A percentile compares a stretch with the other conserved stretches of the same genome.
phyloP scores from a whole-genome alignment of 2,113 vertebrate species.

The Podiceps cristatus region DNA sequence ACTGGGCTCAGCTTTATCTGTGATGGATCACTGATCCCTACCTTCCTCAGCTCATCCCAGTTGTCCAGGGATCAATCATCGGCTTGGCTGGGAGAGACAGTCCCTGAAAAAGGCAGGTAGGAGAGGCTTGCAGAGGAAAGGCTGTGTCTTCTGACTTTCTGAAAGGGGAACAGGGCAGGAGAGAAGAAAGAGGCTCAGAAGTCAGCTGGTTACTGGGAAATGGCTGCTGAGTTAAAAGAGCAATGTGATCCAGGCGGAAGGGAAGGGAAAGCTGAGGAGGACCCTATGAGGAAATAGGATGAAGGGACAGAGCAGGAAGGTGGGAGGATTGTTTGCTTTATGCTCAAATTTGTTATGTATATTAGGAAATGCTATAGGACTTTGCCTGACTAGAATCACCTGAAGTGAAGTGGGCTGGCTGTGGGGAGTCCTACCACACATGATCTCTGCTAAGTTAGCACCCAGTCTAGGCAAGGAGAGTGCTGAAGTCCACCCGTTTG shows the following conservation, averaged over 20 bases:
- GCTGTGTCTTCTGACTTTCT: rapidly evolving
- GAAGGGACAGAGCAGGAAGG: neutral
- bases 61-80: neutral
- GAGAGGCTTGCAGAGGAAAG: rapidly evolving
- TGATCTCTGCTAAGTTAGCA: neutral
- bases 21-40: neutral
- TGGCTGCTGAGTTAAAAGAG: rapidly evolving
- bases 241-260: neutral
- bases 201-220: rapidly evolving
- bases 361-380: neutral
- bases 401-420: neutral
- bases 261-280: rapidly evolving
- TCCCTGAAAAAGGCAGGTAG: neutral
- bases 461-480: too few relatives aligned
- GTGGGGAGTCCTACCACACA: rapidly evolving
- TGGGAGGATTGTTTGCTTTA: rapidly evolving
- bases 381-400: rapidly evolving
- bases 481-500: neutral
- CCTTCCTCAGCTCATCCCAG: neutral
- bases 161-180: rapidly evolving
- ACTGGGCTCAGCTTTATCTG: neutral
- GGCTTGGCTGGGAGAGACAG: neutral
- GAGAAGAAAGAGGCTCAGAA: neutral
- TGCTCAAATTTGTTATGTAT: rapidly evolving
- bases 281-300: rapidly evolving